phyloP scores from a whole-genome alignment of 2,888 invertebrate genomes.

The Andrena haemorrhoa region DNA sequence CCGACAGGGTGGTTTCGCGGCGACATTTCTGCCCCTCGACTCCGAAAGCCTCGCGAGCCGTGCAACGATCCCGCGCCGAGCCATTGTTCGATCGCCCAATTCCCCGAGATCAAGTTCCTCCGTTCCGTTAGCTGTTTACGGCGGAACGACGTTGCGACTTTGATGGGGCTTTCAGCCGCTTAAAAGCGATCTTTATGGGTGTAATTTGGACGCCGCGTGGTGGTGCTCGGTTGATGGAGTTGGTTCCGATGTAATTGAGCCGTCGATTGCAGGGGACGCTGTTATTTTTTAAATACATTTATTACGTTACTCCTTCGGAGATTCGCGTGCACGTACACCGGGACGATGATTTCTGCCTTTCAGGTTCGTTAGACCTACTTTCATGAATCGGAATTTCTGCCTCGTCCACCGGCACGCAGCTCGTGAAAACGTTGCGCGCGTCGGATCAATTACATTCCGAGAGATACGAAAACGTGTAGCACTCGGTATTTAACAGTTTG shows the following conservation, averaged over 20 bases:
- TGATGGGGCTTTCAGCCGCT: conserved; percentile 35
- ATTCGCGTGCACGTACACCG: background rate
- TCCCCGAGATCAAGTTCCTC: background rate
- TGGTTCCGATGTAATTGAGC: conserved; percentile 22
- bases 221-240: conserved; percentile 15
- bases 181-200: conserved; percentile 32
- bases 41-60: background rate
- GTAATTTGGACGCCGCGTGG: conserved; percentile 23
- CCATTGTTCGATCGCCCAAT: background rate
- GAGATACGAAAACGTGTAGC: no score
- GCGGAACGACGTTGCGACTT: conserved; percentile 24
- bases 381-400: background rate
- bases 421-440: background rate
- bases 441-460: background rate
- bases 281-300: conserved; percentile 23
- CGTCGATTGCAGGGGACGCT: conserved; percentile 27
- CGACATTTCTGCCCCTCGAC: conserved; percentile 13
- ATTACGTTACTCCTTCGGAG: background rate
- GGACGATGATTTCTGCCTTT: no score
- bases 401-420: background rate
- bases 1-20: conserved; percentile 18
- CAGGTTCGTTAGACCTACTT: no score
- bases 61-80: no score
- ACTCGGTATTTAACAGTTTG: no score
- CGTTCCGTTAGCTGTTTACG: conserved; percentile 26